Conservation (phyloP, 1,140 invertebrate species). For the Calephelis nemesis region DNA sequence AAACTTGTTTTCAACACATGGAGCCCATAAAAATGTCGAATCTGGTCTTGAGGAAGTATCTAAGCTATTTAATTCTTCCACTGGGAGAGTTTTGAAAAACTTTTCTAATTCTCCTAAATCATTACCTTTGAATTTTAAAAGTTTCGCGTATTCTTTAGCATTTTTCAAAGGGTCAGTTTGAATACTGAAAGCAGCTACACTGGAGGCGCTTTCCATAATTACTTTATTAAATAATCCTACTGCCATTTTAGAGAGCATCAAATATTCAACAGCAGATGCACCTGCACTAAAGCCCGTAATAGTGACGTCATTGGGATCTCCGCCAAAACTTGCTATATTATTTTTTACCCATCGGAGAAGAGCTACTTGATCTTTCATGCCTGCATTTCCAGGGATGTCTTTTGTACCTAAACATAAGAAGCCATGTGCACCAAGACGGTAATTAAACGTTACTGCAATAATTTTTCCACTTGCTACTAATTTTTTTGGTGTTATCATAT, state of each 20-base stretch:
- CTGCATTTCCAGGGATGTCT: slow-evolving; percentile 48
- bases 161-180: slow-evolving; percentile 44
- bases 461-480: slow-evolving; percentile 29
- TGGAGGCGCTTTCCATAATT: slow-evolving; percentile 43
- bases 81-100: slow-evolving; percentile 45
- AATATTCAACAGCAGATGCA: slow-evolving; percentile 38
- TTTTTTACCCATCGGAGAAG: slow-evolving; percentile 47
- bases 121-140: slow-evolving; percentile 34
- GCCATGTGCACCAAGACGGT: slow-evolving; percentile 36
- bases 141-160: slow-evolving; percentile 40
- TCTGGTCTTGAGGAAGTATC: slow-evolving; percentile 12
- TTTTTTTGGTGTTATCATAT: slow-evolving; percentile 27
- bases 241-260: slow-evolving; percentile 44
- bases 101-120: slow-evolving; percentile 47
- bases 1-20: slow-evolving; percentile 34
- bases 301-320: slow-evolving; percentile 50
- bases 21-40: slow-evolving; percentile 16
- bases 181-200: slow-evolving; percentile 32
- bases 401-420: slow-evolving; percentile 44
- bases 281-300: slow-evolving; percentile 49
- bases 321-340: slow-evolving; percentile 53
- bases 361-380: slow-evolving; percentile 53
- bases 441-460: slow-evolving; percentile 35
- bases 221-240: slow-evolving; percentile 51
- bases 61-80: slow-evolving; percentile 35